Evolutionary conservation across 2,888 invertebrate genomes (phyloP).

Genomic region (Hemithea aestivaria): DNA sequence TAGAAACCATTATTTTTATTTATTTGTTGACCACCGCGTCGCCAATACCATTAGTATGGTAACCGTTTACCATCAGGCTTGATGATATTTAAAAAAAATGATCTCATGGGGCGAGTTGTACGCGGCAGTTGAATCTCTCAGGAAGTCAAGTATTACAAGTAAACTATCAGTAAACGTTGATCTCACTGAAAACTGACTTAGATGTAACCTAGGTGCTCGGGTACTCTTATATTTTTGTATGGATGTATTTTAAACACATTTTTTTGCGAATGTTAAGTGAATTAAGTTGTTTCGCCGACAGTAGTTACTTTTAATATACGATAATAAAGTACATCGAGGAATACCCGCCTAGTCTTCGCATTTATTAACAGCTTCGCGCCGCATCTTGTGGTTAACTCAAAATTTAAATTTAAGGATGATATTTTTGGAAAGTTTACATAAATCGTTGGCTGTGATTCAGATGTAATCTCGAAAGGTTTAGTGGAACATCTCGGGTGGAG

Average conservation of each 20-base stretch:
- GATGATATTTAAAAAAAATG: too few species aligned
- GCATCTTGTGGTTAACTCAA: constrained; percentile 10
- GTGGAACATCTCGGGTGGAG: constrained; percentile 21
- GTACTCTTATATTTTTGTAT: constrained; percentile 42
- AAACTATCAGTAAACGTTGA: constrained; percentile 40
- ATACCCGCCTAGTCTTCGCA: constrained; percentile 10
- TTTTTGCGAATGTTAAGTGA: constrained; percentile 14
- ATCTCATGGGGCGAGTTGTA: too few species aligned
- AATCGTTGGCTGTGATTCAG: constrained; percentile 65
- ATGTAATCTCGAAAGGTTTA: constrained; percentile 40
- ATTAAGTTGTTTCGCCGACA: constrained; percentile 10
- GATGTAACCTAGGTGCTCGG: constrained; percentile 53
- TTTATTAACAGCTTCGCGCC: constrained; percentile 1
- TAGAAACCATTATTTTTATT: too few species aligned
- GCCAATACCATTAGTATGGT: too few species aligned
- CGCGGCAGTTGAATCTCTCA: too few species aligned
- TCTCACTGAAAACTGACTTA: constrained; percentile 50
- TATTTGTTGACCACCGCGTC: too few species aligned
- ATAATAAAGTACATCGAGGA: too few species aligned
- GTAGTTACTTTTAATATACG: not conserved
- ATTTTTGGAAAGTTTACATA: constrained; percentile 55
- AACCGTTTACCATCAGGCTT: too few species aligned
- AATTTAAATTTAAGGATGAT: constrained; percentile 20
- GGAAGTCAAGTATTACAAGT: constrained; percentile 46
- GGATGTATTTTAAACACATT: constrained; percentile 22